Base-by-base conservation (phyloP, 2,888 invertebrate genomes). In the Frankliniella fusca region DNA sequence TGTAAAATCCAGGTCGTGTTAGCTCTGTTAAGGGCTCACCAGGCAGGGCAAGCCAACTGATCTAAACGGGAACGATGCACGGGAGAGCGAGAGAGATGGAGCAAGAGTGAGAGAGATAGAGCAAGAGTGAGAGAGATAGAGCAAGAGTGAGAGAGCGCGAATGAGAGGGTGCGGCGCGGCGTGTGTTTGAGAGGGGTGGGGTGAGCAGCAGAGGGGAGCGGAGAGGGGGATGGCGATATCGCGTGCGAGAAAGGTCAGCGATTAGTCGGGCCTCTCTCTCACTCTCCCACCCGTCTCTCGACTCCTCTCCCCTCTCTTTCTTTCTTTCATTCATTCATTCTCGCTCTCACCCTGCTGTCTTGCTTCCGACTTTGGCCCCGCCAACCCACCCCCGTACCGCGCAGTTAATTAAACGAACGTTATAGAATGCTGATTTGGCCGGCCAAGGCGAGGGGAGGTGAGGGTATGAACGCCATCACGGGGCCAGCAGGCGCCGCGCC, bases 231-330 rank as follows among this genome's bases (percentile, higher is more conserved):
- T 76, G 23, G 27, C 70, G 70, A 27, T 27, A 76, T 76, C 27
- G 70, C 70, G 70, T 76, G 70, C 70, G 70, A 27, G 70, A 76
- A 76, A 76, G 70, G 70, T 76, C 27, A 76, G 70, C 70, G 70
- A 76, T 76, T 76, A 76, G 70, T 76, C 9, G 70, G 27, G 27
- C 70, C 70, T 76, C 70, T 11, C 70, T 11, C 23, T 23, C 20
- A 3, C 70, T n/a, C 65, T n/a, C 70, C 23, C 70, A 23, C 70
- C 23, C 23, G 0, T 70, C 70, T 54, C 54, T 18, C 54, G 54
- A 2, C 70, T 27, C 27, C 70, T 27, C 70, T 23, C 70, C 23
- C 12, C 27, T 70, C 70, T 65, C 8, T 54, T 18, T 7, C 12
- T 54, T 3, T 54, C 54, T 54, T 12, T 50, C 50, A 11, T 9